Percentiles rank a stretch among this genome's conserved stretches.
Evolutionary conservation across 2,888 invertebrate species (phyloP).

Genomic region (Nineta flava): DNA sequence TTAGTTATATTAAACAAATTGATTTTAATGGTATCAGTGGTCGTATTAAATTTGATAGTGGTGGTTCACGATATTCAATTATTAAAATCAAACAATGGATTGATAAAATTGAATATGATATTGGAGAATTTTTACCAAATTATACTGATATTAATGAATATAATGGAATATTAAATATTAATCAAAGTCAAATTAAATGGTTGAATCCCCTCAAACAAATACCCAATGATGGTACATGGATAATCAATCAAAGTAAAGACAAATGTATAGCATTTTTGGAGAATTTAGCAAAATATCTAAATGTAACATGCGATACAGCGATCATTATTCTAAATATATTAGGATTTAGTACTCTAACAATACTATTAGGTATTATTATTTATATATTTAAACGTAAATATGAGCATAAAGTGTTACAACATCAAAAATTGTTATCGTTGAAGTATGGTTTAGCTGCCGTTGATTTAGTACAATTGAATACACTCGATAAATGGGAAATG

Average conservation of each 20-base stretch:
- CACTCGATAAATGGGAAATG: conserved; percentile 72
- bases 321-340: conserved; percentile 47
- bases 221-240: conserved; percentile 49
- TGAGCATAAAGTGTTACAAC: conserved; percentile 45
- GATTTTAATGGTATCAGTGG: conserved; percentile 63
- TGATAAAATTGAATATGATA: conserved; percentile 27
- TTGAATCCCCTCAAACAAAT: conserved; percentile 35
- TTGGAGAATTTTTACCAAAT: conserved; percentile 43
- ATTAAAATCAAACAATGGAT: conserved; percentile 45
- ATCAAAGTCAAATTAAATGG: conserved; percentile 44
- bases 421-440: conserved; percentile 47
- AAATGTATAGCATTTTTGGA: conserved; percentile 53
- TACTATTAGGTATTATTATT: conserved; percentile 39
- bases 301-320: conserved; percentile 57
- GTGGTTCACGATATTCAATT: conserved; percentile 46
- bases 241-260: too few relatives aligned
- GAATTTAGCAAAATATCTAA: conserved; percentile 46
- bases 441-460: conserved; percentile 33
- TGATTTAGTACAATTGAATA: conserved; percentile 33
- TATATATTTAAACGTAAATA: conserved; percentile 50
- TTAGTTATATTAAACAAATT: conserved; percentile 43
- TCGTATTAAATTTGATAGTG: conserved; percentile 47
- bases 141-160: conserved; percentile 28
- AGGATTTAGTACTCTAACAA: conserved; percentile 37
- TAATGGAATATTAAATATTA: conserved; percentile 35